A percentile compares a stretch with the other conserved stretches of the same genome.
Evolutionary conservation across 2,113 vertebrate species (phyloP).

Genomic region (Mellivora capensis): DNA sequence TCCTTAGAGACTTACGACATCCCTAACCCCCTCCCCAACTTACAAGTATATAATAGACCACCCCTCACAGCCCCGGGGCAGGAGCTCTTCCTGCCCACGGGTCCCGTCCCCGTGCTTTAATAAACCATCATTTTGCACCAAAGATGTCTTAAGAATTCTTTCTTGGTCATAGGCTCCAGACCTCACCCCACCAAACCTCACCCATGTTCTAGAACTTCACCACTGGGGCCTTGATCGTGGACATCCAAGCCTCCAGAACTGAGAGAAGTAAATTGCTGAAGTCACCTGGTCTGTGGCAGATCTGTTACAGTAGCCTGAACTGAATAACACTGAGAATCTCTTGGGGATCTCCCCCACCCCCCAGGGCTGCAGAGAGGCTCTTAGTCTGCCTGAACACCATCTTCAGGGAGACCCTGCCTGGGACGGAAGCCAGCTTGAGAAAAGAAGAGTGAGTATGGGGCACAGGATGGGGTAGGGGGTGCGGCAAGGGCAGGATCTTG

Average conservation of each 20-base stretch:
- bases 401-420: neutral
- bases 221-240: neutral
- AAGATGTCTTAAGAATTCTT: too few relatives aligned
- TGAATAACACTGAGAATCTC: neutral
- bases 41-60: too few relatives aligned
- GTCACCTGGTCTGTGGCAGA: fast-evolving
- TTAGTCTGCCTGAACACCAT: fast-evolving
- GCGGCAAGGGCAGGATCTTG: neutral
- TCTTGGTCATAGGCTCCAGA: too few relatives aligned
- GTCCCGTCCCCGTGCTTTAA: too few relatives aligned
- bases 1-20: too few relatives aligned
- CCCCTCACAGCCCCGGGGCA: too few relatives aligned
- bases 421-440: neutral
- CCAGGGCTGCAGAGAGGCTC: neutral
- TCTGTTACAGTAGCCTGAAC: fast-evolving
- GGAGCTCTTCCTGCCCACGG: too few relatives aligned
- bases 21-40: too few relatives aligned
- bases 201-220: too few relatives aligned
- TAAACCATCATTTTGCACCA: too few relatives aligned
- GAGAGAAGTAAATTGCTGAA: neutral
- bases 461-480: neutral
- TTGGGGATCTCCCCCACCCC: neutral
- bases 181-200: too few relatives aligned
- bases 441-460: neutral
- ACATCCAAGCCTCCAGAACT: too few relatives aligned